Evolutionary conservation across 2,888 invertebrate genomes (phyloP), one percentile per base, ranked within the genome.

Genomic region (Philereme transversata): DNA sequence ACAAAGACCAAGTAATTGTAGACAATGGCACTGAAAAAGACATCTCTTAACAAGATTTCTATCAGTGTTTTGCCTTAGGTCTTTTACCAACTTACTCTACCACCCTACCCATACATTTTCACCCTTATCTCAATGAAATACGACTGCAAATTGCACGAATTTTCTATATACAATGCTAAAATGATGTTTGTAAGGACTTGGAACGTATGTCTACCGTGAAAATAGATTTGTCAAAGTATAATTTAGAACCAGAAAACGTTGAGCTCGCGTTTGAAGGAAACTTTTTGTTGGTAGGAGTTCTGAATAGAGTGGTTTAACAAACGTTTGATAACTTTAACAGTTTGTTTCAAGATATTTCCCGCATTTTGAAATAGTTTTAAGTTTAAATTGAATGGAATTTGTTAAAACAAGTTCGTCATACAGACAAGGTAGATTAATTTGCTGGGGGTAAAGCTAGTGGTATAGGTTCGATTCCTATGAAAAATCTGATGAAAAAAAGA

Each of bases 11-110:
- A 88, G 88, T 89, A 88, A 90, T 89, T 91, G 90, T 91, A 90
- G 89, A 91, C 90, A 91, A 90, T 88, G 82, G 86, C 69, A 81
- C 91, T 91, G 91, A 88, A 90, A 91, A 91, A 91, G 91, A 91
- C 91, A 83, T 90, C 88, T 90, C 86, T 88, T 89, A 90, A 84
- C 87, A 90, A 90, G 91, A 91, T 90, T 88, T 83, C 86, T 86
- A 90, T 90, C 90, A 87, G 83, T 86, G 83, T 88, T 87, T 87
- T 86, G 88, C 90, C 87, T 79, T 79, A 79, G 87, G 87, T 85
- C 70, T 68, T 58, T 40, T 40, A 59, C 84, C 65, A 81, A 76
- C 62, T 72, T 78, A 70, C 0, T 56, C 48, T 70, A 40, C 62
- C 9, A 3, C 34, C 5, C 5, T 5, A 33, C 4, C 38, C 57